Evolutionary conservation across 2,113 vertebrate genomes (phyloP), one percentile per base, ranked within the genome.

Genomic region (Aptenodytes patagonicus): DNA sequence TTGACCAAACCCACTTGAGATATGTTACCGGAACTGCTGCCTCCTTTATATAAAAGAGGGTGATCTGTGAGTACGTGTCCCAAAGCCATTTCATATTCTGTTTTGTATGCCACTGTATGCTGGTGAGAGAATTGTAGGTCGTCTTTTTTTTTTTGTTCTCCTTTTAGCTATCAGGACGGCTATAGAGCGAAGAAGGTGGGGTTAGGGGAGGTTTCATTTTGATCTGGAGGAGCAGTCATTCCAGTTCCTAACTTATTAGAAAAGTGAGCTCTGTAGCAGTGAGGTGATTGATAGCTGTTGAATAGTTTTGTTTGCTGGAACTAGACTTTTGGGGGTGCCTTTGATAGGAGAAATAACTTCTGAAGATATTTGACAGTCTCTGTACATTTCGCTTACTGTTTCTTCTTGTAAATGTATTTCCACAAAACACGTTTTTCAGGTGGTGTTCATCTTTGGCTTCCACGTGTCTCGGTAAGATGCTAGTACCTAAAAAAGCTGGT

Each of bases 1-100:
- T 54, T 94, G 90, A 94, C 87, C 90, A 94, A 96, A 97, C 91
- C 71, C 93, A 94, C 92, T 94, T 91, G 65, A 80, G 77, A 40
- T 29, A 52, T 82, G 44, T 95, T 96, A 97, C 94, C 16, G 34
- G 91, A 97, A 96, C 95, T 83, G 66, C 85, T 95, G 84, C 72
- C 88, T 86, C 89, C 28, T 86, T 96, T 95, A 86, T 88, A 83
- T 90, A 91, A 81, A 90, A 95, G 77, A 87, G 73, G 21, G 72
- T 90, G 85, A 97, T 89, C 82, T 94, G 86, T 93, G 68, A 96
- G 93, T 92, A 90, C 75, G 46, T 69, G 90, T 85, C 71, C 70
- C 69, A 94, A 71, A 85, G 44, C 31, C 54, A 40, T 87, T 94
- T 97, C 57, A 14, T 78, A 47, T 19, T 95, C 79, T 68, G 22